Base-by-base conservation (phyloP, 2,888 invertebrate genomes). In the Agrotis segetum region DNA sequence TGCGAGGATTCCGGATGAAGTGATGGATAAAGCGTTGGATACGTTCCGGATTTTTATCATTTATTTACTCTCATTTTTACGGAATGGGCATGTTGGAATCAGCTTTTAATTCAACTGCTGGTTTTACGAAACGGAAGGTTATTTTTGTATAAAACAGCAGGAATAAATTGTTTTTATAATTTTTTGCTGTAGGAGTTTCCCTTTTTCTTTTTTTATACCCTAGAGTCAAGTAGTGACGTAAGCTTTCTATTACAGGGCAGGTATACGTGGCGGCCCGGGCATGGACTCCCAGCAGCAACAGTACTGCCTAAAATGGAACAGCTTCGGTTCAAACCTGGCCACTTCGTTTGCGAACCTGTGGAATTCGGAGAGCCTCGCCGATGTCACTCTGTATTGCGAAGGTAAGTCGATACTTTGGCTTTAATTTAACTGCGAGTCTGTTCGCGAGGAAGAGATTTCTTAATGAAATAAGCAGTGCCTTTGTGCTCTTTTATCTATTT, bases 271-370 rank as follows among this genome's bases (percentile, higher is more conserved):
- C 97, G 97, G 97, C 96, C 97, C 97, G 97, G 98, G 97, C 96
- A 98, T 98, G 98, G 98, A 98, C 97, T 98, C 98, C 94, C 98
- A 98, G 96, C 99, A 98, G 97, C 99, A 98, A 96, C 98, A 99
- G 97, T 99, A 98, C 97, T 98, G 98, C 97, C 97, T 99, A 91
- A 98, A 99, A 97, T 99, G 99, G 99, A 99, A 98, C 97, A 98
- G 98, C 97, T 99, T 98, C 96, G 98, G 98, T 94, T 98, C 98
- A 92, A 99, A 99, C 97, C 97, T 99, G 96, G 98, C 98, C 90
- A 98, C 98, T 89, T 98, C 98, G 89, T 99, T 98, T 96, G 98
- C 98, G 92, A 98, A 98, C 96, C 97, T 99, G 92, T 98, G 98
- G 97, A 98, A 98, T 97, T 98, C 98, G 92, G 98, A 99, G 97